phyloP scores from a whole-genome alignment of 2,888 invertebrate genomes.

The Balanococcus diminutus region DNA sequence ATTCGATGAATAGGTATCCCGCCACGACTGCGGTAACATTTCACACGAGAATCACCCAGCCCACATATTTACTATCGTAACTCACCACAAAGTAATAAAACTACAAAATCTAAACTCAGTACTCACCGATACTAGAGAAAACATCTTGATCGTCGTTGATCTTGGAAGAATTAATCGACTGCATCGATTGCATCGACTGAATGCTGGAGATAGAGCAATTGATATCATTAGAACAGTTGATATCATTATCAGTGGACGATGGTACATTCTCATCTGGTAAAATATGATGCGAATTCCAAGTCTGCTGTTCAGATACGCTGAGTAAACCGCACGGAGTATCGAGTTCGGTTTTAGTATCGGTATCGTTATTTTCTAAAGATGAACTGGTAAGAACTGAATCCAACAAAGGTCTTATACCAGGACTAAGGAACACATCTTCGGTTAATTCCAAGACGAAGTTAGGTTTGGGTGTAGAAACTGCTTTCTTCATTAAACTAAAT shows the following conservation, averaged over 20 bases:
- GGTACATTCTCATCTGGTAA: background rate
- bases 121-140: conserved; percentile 45
- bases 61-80: too few relatives aligned
- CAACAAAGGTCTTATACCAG: conserved; percentile 38
- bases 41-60: background rate
- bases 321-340: background rate
- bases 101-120: background rate
- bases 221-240: conserved; percentile 56
- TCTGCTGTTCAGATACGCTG: conserved; percentile 21
- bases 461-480: conserved; percentile 31
- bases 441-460: background rate
- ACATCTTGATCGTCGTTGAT: conserved; percentile 57
- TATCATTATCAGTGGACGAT: conserved; percentile 46
- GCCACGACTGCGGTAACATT: background rate
- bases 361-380: background rate
- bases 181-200: conserved; percentile 56
- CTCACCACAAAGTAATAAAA: background rate
- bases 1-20: background rate
- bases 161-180: conserved; percentile 57
- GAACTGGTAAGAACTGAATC: conserved; percentile 26
- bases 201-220: conserved; percentile 56
- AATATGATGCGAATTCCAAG: conserved; percentile 46
- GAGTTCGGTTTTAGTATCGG: background rate
- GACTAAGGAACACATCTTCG: conserved; percentile 47
- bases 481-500: conserved; percentile 43